Conservation (phyloP, 2,888 invertebrate species). For the Helobdella robusta region DNA sequence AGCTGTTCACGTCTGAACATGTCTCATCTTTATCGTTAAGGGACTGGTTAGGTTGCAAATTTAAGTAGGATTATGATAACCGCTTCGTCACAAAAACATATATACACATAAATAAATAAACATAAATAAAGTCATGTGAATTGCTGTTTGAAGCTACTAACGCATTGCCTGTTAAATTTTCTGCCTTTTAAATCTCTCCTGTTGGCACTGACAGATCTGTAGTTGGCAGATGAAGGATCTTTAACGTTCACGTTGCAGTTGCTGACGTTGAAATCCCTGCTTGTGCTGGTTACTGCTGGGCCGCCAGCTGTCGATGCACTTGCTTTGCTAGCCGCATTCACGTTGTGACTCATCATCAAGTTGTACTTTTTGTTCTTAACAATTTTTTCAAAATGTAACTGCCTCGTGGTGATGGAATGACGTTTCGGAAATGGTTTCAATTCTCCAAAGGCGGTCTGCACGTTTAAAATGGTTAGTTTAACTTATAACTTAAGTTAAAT, state of each 20-base stretch:
- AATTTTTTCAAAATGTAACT: neutral
- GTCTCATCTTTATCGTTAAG: slow-evolving; percentile 7
- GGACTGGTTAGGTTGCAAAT: neutral
- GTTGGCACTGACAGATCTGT: too few relatives aligned
- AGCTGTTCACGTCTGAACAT: too few relatives aligned
- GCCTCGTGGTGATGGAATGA: slow-evolving; percentile 43
- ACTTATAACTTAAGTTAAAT: too few relatives aligned
- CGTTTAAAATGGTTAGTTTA: too few relatives aligned
- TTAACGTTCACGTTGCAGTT: too few relatives aligned
- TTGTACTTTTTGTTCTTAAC: slow-evolving; percentile 9
- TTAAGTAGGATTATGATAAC: neutral
- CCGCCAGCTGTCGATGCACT: too few relatives aligned
- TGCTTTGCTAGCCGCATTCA: too few relatives aligned
- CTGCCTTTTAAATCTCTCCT: neutral
- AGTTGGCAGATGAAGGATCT: too few relatives aligned
- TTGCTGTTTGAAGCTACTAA: slow-evolving; percentile 1
- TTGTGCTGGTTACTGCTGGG: too few relatives aligned
- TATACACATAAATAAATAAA: neutral
- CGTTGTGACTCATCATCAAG: neutral
- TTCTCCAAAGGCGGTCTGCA: slow-evolving; percentile 52
- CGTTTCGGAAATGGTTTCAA: slow-evolving; percentile 51
- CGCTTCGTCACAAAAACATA: too few relatives aligned
- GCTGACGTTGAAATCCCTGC: too few relatives aligned
- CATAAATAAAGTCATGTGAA: neutral
- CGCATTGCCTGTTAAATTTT: neutral